These are phyloP conservation scores for Aphyosemion australe DNA, from an alignment of 2,113 vertebrate genomes.

Conservation along the genomic window DNA sequence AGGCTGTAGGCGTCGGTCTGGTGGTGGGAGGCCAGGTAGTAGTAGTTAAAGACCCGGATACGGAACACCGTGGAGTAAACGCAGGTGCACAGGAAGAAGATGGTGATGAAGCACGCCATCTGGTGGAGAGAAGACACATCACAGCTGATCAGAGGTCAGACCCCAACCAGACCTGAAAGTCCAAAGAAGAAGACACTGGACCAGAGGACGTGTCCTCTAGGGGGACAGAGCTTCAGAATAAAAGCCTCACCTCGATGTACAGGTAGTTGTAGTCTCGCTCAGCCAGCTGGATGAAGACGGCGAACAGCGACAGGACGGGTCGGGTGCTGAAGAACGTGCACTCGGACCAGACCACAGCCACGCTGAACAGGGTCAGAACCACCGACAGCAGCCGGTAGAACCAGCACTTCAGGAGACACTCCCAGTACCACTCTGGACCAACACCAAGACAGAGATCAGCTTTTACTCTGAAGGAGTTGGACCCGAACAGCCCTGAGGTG, in stretches of 20 bases:
- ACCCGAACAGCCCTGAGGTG: too few relatives aligned
- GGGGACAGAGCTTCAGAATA: background rate
- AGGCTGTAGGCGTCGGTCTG: slow-evolving; percentile 98
- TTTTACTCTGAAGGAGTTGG: too few relatives aligned
- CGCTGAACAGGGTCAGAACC: slow-evolving; percentile 86
- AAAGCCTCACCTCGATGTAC: slow-evolving; percentile 89
- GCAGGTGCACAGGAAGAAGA: slow-evolving; percentile 97
- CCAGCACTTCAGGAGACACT: slow-evolving; percentile 91
- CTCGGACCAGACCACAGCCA: slow-evolving; percentile 97
- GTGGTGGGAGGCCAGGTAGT: slow-evolving; percentile 96
- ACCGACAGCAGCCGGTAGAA: slow-evolving; percentile 89
- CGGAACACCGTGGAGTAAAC: slow-evolving; percentile 98
- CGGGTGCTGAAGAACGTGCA: slow-evolving; percentile 97
- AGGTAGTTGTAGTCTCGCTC: slow-evolving; percentile 96
- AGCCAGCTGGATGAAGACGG: slow-evolving; percentile 95
- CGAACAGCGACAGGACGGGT: slow-evolving; percentile 94
- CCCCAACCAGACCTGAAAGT: too few relatives aligned
- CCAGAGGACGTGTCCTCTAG: too few relatives aligned
- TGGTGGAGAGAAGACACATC: slow-evolving; percentile 61
- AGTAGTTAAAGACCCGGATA: slow-evolving; percentile 97
- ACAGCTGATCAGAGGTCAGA: background rate
- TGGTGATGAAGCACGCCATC: slow-evolving; percentile 97
- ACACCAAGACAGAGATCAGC: background rate
- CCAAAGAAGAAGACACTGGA: too few relatives aligned
- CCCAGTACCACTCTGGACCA: slow-evolving; percentile 95